phyloP scores from a whole-genome alignment of 2,113 vertebrate genomes.

The Pseudorectes ferrugineus region DNA sequence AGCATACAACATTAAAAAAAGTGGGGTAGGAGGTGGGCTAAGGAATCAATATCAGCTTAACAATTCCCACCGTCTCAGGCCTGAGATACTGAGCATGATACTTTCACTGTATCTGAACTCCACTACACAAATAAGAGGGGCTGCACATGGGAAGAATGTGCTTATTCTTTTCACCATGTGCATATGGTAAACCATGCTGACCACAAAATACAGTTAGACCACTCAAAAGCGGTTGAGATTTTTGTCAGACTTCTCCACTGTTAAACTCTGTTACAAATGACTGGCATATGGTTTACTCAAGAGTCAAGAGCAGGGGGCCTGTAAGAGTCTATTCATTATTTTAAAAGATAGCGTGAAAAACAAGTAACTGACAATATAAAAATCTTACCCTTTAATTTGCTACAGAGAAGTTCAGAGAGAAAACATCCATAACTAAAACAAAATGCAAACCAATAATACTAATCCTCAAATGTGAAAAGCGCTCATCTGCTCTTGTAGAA shows the following conservation, averaged over 20 bases:
- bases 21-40: accelerated
- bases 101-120: accelerated
- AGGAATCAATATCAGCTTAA: neutral
- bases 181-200: neutral
- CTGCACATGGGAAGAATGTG: neutral
- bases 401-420: neutral
- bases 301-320: neutral
- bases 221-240: neutral
- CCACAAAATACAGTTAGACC: neutral
- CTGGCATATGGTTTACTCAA: neutral
- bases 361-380: neutral
- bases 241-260: neutral
- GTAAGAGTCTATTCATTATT: neutral
- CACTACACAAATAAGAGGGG: neutral
- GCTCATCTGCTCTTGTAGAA: neutral
- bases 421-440: neutral
- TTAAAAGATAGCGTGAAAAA: neutral
- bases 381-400: neutral
- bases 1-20: neutral
- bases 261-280: neutral
- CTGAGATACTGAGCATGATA: accelerated
- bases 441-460: neutral
- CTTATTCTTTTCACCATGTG: neutral
- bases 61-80: accelerated
- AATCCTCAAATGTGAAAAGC: neutral